phyloP scores from a whole-genome alignment of 2,797 vertebrate species.

The Simalia tracyae region DNA sequence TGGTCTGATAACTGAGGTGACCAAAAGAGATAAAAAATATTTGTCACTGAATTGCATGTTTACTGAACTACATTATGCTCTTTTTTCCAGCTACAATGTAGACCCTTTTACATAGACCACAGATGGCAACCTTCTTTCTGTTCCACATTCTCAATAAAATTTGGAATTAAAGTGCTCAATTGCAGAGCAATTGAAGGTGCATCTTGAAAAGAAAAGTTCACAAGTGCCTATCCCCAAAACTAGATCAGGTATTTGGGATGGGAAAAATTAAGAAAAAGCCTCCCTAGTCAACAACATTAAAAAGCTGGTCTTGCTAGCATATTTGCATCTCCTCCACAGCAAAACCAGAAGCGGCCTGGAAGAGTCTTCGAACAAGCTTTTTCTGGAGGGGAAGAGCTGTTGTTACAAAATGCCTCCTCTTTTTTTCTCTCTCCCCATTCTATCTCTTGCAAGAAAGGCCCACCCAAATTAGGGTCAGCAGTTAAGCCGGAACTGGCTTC shows the following conservation, averaged over 20 bases:
- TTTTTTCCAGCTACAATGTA: neutral
- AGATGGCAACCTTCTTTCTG: neutral
- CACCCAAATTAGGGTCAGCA: neutral
- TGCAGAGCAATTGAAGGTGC: neutral
- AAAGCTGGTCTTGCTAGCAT: neutral
- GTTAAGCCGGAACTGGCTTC: neutral
- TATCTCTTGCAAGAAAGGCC: neutral
- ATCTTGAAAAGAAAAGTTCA: neutral
- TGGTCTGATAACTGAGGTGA: neutral
- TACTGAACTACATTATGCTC: neutral
- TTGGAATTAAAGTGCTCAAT: neutral
- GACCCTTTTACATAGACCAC: neutral
- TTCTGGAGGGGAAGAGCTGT: neutral
- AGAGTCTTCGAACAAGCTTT: neutral
- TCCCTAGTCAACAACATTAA: neutral
- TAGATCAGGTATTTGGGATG: neutral
- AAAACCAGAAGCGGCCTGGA: neutral
- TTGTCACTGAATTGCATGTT: neutral
- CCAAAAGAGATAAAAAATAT: neutral
- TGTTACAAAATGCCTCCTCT: neutral
- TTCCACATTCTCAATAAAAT: neutral
- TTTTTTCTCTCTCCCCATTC: accelerated
- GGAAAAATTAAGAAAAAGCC: neutral
- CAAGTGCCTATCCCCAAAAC: too few species aligned
- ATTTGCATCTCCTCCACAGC: neutral